Conservation (phyloP, 37 sponge, comb jelly and placozoan genomes). For the Halichondria panicea region DNA sequence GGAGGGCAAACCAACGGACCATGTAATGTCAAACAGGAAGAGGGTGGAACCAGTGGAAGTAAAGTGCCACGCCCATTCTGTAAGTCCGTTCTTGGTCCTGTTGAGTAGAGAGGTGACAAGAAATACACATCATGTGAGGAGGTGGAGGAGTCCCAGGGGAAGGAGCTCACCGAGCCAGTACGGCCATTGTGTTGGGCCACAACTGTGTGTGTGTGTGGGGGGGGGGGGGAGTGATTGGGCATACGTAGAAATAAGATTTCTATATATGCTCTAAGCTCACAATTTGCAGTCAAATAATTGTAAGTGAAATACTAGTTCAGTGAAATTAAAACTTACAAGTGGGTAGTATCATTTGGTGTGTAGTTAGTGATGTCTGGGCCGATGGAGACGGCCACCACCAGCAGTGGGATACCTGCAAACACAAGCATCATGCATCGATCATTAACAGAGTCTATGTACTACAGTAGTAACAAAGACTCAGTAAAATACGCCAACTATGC, state of each 20-base stretch:
- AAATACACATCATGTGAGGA: background rate
- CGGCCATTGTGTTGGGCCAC: slow-evolving; percentile 9
- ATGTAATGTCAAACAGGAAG: slow-evolving; percentile 2
- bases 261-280: background rate
- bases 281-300: no score
- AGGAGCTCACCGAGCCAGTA: background rate
- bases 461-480: background rate
- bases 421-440: background rate
- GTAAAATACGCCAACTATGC: slow-evolving; percentile 1
- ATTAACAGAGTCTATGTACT: no score
- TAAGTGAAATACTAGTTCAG: background rate
- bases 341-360: background rate
- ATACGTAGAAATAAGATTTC: background rate
- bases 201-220: slow-evolving; percentile 6
- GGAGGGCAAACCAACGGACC: background rate
- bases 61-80: no score
- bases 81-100: no score
- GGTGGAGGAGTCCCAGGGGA: slow-evolving; percentile 1
- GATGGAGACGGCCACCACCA: slow-evolving; percentile 5
- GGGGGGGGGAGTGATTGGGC: background rate
- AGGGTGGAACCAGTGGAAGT: no score
- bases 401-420: slow-evolving; percentile 5
- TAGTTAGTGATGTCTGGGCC: background rate
- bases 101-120: no score
- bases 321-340: background rate